Evolutionary conservation across 2,888 invertebrate genomes (phyloP), one percentile per base, ranked within the genome.

Genomic region (Vanessa cardui): DNA sequence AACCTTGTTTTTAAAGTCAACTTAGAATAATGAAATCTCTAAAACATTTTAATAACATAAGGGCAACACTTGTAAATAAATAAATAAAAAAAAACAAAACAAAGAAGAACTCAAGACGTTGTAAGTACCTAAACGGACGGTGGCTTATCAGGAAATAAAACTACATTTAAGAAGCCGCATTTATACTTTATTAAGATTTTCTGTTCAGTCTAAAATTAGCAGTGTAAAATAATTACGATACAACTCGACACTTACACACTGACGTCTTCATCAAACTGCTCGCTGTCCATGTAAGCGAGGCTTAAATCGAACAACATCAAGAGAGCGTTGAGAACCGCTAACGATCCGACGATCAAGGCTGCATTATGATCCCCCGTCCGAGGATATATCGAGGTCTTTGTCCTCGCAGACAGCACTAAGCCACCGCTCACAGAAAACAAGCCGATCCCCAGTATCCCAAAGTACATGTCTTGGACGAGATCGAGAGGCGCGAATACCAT

Each of bases 391-490:
- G 82, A 71, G 15, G 75, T 77, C 64, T 75, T 80, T 8, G 81
- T 66, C 64, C 91, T 81, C 26, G 83, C 78, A 0, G 85, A 76
- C 16, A 91, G 74, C 16, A 89, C 74, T 69, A 90, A 68, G 7
- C 88, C 87, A 1, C 91, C 92, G 74, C 87, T 83, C 21, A 84
- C 77, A 12, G 85, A 76, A 77, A 89, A 91, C 70, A 92, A 75
- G 6, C 73, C 81, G 31, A 86, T 79, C 46, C 92, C 92, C 45
- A 91, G 74, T 52, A 89, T 80, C 44, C 89, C 88, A 77, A 84
- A 92, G 82, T 84, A 91, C 83, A 92, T 89, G 76, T 92, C 92
- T 79, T 92, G 92, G 39, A 92, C 87, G 68, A 92, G 85, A 74
- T 92, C 92, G 79, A 92, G 77, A 31, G 90, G 91, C 61, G 89